Evolutionary conservation across 2,888 invertebrate species (phyloP).

Genomic region (Heliconius sara): DNA sequence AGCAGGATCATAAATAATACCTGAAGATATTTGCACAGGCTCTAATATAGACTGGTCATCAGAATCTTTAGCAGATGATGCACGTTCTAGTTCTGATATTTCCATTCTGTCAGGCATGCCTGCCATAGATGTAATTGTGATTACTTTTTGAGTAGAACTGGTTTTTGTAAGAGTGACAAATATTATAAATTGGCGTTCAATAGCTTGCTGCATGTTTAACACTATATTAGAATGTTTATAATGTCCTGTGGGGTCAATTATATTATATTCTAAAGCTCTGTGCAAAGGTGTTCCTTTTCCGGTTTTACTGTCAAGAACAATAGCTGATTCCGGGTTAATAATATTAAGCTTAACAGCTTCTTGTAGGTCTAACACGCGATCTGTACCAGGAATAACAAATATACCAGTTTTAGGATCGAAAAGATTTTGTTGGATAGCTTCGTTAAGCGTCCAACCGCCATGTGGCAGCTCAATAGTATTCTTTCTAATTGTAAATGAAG

Average conservation of each 20-base stretch:
- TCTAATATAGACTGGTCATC: conserved; percentile 82
- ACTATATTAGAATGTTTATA: conserved; percentile 84
- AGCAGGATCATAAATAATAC: conserved; percentile 90
- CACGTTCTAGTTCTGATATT: conserved; percentile 81
- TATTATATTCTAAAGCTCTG: conserved; percentile 90
- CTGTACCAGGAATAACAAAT: conserved; percentile 94
- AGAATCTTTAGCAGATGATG: conserved; percentile 46
- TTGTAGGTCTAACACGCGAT: conserved; percentile 91
- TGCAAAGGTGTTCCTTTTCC: conserved; percentile 87
- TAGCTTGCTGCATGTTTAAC: conserved; percentile 90
- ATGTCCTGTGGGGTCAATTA: conserved; percentile 91
- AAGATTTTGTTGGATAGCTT: conserved; percentile 91
- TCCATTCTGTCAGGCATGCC: conserved; percentile 90
- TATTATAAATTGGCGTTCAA: conserved; percentile 86
- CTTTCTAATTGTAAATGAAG: conserved; percentile 83
- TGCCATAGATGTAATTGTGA: conserved; percentile 88
- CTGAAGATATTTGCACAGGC: conserved; percentile 89
- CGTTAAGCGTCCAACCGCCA: conserved; percentile 92
- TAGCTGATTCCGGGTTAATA: conserved; percentile 92
- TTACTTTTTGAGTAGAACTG: conserved; percentile 83
- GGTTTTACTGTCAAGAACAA: conserved; percentile 90
- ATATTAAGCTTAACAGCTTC: conserved; percentile 94
- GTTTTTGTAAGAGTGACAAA: conserved; percentile 81
- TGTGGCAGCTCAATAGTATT: conserved; percentile 91
- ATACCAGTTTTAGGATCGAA: conserved; percentile 93